Conservation (phyloP, 2,888 invertebrate genomes). For the Notodromas monacha region DNA sequence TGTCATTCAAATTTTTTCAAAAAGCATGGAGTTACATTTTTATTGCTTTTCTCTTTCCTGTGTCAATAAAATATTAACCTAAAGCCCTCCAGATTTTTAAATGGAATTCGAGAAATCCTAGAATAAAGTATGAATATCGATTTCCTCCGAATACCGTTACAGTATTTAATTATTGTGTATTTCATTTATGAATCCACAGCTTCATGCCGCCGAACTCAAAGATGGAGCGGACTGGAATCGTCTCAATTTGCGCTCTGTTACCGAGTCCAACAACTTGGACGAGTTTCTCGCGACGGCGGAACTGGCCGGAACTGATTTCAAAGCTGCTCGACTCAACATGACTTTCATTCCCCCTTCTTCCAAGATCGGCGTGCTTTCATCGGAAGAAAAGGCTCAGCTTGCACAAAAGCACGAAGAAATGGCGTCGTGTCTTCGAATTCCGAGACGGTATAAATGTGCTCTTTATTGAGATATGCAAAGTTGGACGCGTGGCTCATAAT, state of each 20-base stretch:
- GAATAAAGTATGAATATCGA: no score
- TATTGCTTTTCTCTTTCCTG: no score
- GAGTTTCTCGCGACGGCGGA: slow-evolving; percentile 84
- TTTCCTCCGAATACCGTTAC: no score
- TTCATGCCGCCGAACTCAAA: slow-evolving; percentile 54
- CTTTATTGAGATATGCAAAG: no score
- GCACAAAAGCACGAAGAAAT: slow-evolving; percentile 24
- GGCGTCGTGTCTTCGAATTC: slow-evolving; percentile 34
- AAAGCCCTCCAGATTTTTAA: no score
- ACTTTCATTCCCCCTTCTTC: slow-evolving; percentile 31
- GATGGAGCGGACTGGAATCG: slow-evolving; percentile 75
- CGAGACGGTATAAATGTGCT: slow-evolving; percentile 35
- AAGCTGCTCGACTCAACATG: slow-evolving; percentile 56
- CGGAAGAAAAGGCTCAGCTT: slow-evolving; percentile 21
- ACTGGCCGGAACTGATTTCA: slow-evolving; percentile 65
- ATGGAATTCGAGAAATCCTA: no score
- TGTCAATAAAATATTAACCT: no score
- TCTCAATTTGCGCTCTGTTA: slow-evolving; percentile 60
- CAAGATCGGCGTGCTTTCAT: slow-evolving; percentile 25
- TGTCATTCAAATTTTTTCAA: no score
- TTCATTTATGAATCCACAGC: no score
- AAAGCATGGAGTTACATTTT: no score
- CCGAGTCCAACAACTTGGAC: slow-evolving; percentile 78
- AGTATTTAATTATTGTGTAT: no score
- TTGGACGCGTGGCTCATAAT: no score